Base-by-base conservation (phyloP, 2,888 invertebrate genomes). In the Gasteruption jaculator region DNA sequence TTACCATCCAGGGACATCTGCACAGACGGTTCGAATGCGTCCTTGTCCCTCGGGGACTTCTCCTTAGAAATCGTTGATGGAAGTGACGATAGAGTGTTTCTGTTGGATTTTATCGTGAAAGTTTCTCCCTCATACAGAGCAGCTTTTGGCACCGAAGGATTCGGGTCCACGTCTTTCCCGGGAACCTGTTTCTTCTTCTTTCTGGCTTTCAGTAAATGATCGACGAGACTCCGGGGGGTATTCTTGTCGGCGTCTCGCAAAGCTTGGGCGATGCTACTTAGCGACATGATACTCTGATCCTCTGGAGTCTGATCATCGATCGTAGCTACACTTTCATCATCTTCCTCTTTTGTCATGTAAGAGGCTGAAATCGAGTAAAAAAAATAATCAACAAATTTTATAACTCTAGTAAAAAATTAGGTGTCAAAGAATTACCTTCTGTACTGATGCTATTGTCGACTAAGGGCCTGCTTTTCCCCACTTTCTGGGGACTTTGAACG, bases 221-320 rank as follows among this genome's bases (percentile, higher is more conserved):
- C 68, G 4, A 68, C 61, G 22, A 68, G 45, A 54, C 57, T 58
- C 31, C 63, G 48, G 3, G 68, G 68, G 10, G 66, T 64, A 7
- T 47, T 55, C 18, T 51, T 57, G 16, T 63, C 59, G 7, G 53
- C 53, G 20, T 61, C 54, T 33, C 63, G 54, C 3, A 69, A 42
- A n/a, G 57, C 57, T 37, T 59, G 56, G 14, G 62, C 65, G 29
- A 70, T 70, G 31, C 56, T 60, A 15, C 59, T 64, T 12, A 69
- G 42, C 48, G 66, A 69, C 61, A 70, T 61, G 5, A 65, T 37
- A 27, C 61, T 64, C 12, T 56, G 58, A 24, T 63, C 59, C 30
- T 59, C 52, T 16, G 44, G 46, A 12, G 30, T n/a, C n/a, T n/a
- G n/a, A n/a, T n/a, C n/a, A n/a, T n/a, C n/a, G n/a, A n/a, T n/a